Conservation (phyloP, 1,140 invertebrate species). For the Pogonognathellus flavescens region DNA sequence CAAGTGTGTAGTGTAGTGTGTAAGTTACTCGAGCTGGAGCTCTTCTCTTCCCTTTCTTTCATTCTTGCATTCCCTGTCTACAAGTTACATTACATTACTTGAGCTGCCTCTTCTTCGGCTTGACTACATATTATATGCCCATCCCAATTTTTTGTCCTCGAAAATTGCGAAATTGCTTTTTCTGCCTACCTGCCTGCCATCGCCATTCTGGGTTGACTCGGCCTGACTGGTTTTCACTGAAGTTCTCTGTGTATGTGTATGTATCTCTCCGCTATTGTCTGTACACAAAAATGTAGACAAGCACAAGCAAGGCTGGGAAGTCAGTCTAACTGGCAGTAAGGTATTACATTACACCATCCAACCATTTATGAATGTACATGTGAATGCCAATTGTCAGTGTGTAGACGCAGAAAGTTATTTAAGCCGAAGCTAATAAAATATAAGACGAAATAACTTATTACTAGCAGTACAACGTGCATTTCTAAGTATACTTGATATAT, state of each 20-base stretch:
- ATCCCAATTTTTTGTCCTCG: constrained; percentile 44
- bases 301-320: too few species aligned
- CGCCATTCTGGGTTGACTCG: constrained; percentile 16
- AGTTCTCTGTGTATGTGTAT: not conserved
- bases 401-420: too few species aligned
- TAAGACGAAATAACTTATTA: too few species aligned
- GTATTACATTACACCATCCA: too few species aligned
- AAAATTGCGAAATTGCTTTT: constrained; percentile 48
- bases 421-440: too few species aligned
- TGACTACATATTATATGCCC: constrained; percentile 14
- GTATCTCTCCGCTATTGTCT: not conserved
- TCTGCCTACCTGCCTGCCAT: constrained; percentile 17
- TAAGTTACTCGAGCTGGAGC: not conserved
- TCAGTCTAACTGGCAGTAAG: too few species aligned
- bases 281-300: not conserved
- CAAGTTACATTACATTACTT: constrained; percentile 14
- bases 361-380: too few species aligned
- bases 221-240: not conserved
- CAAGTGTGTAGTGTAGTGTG: constrained; percentile 6
- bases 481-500: too few species aligned
- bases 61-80: not conserved
- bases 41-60: not conserved
- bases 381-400: too few species aligned
- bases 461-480: too few species aligned
- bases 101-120: constrained; percentile 16